Evolutionary conservation across 2,888 invertebrate species (phyloP), one percentile per base, ranked within the genome.

Genomic region (Siphonodentalium dalli): DNA sequence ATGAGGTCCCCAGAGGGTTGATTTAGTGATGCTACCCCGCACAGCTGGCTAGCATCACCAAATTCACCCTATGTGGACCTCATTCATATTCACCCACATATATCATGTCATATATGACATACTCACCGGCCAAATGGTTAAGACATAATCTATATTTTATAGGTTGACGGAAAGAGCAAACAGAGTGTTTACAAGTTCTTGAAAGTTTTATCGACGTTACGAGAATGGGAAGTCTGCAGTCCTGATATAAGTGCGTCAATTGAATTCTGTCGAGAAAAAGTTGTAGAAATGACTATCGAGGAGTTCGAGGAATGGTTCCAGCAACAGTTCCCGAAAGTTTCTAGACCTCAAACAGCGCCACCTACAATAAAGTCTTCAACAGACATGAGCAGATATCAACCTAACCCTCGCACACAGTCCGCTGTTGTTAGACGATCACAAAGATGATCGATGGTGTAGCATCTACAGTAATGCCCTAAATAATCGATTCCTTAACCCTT

Each of bases 261-360:
- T 1, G 81, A 81, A 59, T 81, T 79, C 63, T 79, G 79, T 54
- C 68, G 81, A 4, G 77, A 75, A 46, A 69, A 68, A 51, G 75
- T 81, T 29, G 74, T 80, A 1, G 79, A 78, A 44, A 77, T 81
- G 74, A 65, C 75, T 0, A 63, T 78, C 4, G 79, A 79, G 18
- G 79, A 80, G 26, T 81, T 74, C 47, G 80, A 80, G 55, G 72
- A 71, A 21, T 80, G 80, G 79, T 79, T 81, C 60, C 58, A 59
- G 21, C 66, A 74, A 23, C 65, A 68, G 26, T 80, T 80, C 52
- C 80, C 80, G 1, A 59, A 59, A 23, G 65, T 79, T 1, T 52
- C 58, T 7, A 62, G 78, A 33, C 79, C 79, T 18, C 74, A 75
- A 43, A 77, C 77, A 7, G 74, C 75, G 0, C 75, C 75, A 5